Percentiles rank a stretch among this genome's conserved stretches.
Evolutionary conservation across 2,113 vertebrate species (phyloP).

Genomic region (Myotis yumanensis): DNA sequence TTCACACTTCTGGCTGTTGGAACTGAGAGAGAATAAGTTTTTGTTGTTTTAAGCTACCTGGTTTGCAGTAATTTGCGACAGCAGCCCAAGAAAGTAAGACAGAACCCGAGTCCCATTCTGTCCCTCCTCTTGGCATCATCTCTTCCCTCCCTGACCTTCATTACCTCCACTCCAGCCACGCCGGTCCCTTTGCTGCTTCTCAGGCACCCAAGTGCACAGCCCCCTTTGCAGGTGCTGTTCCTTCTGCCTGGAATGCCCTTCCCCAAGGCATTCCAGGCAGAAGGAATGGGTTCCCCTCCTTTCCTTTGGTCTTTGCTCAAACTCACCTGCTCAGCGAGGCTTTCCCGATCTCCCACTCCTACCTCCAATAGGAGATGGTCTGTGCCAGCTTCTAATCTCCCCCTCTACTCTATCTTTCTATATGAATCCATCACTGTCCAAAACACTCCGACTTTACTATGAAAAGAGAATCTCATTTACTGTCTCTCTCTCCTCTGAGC

Average conservation of each 20-base stretch:
- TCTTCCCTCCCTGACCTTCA: background rate
- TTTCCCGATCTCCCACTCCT: too few relatives aligned
- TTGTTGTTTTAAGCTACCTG: background rate
- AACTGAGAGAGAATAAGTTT: background rate
- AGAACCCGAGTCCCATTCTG: background rate
- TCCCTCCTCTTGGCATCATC: slow-evolving; percentile 39
- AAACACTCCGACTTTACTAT: background rate
- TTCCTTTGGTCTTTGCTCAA: background rate
- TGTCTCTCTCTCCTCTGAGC: background rate
- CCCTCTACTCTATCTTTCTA: background rate
- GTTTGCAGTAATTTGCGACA: background rate
- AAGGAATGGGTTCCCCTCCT: background rate
- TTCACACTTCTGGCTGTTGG: background rate
- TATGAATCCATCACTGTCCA: background rate
- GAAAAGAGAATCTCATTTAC: background rate
- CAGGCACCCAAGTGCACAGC: background rate
- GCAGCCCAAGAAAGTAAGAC: background rate
- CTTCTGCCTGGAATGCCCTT: background rate
- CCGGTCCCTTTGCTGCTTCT: background rate
- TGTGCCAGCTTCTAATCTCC: background rate
- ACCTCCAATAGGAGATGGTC: background rate
- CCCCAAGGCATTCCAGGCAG: background rate
- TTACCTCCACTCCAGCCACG: background rate
- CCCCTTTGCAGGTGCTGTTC: background rate
- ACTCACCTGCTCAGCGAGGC: background rate